A percentile compares a stretch with the other conserved stretches of the same genome.
Conservation (phyloP, 2,113 vertebrate species). For the Axis porcinus region DNA sequence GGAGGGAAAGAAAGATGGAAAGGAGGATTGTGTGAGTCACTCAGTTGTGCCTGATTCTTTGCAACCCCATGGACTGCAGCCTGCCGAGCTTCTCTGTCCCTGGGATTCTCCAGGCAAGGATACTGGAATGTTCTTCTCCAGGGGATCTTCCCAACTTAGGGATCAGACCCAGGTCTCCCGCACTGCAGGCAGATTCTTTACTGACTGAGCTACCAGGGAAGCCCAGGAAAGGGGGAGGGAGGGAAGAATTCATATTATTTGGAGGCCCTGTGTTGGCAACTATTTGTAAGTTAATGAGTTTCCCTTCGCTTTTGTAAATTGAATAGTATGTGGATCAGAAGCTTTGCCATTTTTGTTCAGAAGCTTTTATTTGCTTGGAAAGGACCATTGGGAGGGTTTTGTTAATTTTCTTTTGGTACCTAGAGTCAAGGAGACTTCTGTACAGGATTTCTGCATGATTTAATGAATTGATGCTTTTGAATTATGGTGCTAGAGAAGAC, state of each 20-base stretch:
- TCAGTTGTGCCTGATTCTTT: not conserved
- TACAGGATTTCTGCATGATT: not conserved
- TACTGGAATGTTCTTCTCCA: not conserved
- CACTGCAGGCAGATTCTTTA: not conserved
- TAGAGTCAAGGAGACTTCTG: not conserved
- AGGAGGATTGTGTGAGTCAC: not conserved
- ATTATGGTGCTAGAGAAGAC: not conserved
- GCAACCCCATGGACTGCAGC: not conserved
- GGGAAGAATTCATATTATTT: not conserved
- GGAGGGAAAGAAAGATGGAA: not conserved
- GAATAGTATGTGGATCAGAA: not conserved
- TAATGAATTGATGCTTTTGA: not conserved
- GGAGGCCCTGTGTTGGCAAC: not conserved
- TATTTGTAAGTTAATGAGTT: not conserved
- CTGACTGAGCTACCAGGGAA: not conserved
- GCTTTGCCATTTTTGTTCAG: not conserved
- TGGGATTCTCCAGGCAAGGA: not conserved
- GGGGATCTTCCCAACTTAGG: not conserved
- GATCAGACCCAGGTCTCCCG: not conserved
- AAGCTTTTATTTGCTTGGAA: not conserved
- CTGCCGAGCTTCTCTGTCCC: not conserved
- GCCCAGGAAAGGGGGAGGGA: not conserved
- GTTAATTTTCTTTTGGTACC: not conserved
- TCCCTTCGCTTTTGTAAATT: not conserved
- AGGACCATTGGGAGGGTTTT: not conserved